phyloP scores from a whole-genome alignment of 2,888 invertebrate genomes.

The Aquatica leii region DNA sequence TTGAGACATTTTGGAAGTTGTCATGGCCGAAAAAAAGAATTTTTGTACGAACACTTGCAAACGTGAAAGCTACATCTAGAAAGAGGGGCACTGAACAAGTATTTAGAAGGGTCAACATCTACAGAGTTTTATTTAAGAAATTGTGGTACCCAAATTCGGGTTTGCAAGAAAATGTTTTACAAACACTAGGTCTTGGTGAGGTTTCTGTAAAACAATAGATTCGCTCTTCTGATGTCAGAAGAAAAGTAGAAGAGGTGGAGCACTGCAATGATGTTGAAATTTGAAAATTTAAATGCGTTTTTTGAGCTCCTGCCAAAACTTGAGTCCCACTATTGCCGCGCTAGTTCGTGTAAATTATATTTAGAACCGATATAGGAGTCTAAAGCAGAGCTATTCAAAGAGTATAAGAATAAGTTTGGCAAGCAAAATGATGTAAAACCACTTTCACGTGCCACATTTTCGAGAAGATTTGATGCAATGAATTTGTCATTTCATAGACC shows the following conservation, averaged over 20 bases:
- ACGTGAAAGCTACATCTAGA: not conserved
- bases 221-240: not conserved
- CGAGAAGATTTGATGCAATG: constrained; percentile 15
- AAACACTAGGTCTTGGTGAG: constrained; percentile 1
- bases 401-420: constrained; percentile 11
- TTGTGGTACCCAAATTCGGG: not conserved
- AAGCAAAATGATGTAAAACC: constrained; percentile 8
- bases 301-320: not conserved
- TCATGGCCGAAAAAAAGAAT: not conserved
- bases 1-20: too few relatives aligned
- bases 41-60: not conserved
- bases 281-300: not conserved
- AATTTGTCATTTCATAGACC: constrained; percentile 18
- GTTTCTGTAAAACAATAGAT: not conserved
- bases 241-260: not conserved
- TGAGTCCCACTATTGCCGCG: too few relatives aligned
- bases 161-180: constrained; percentile 14
- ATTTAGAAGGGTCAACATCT: not conserved
- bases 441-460: constrained; percentile 15
- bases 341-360: not conserved
- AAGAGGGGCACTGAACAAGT: not conserved
- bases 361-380: not conserved
- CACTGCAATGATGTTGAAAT: not conserved
- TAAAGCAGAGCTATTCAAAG: constrained; percentile 6
- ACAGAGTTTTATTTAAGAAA: too few relatives aligned